Base-by-base conservation (phyloP, 2,888 invertebrate species). In the Charanyca ferruginea region DNA sequence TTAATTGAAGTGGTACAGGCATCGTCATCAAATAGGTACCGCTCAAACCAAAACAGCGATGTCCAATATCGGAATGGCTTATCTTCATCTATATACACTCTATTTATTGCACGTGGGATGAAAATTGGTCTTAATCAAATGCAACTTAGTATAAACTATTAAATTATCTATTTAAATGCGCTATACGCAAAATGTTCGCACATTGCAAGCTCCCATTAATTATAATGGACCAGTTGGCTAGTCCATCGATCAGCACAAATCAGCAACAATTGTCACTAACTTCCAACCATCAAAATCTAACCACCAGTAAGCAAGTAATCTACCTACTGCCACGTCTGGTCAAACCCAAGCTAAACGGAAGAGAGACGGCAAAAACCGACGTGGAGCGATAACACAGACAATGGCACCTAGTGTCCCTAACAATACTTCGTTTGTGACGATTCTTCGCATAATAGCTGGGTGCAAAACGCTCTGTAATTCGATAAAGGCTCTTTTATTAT, bases 351-450 rank as follows among this genome's bases (percentile, higher is more conserved):
- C 47, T 72, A 79, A 90, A 88, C 93, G 92, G 92, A 94, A 92
- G 92, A 93, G 92, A 91, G 87, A 87, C 90, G 85, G 92, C 94
- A 94, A 94, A 94, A 94, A 94, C 92, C 94, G 90, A 92, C 89
- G 93, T 84, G 83, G 87, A 80, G 88, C 92, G 95, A 95, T 94
- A 94, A 93, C 93, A 90, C 92, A 93, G 92, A 94, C 95, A 95
- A 94, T 93, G 90, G 90, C 84, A 89, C 87, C 93, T 92, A 94
- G 94, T 94, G 94, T 93, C 89, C 90, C 86, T 88, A 84, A 95
- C 95, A 95, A 95, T 94, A 93, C 87, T 94, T 95, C 95, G 94
- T 95, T 95, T 95, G 94, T 94, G 94, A 91, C 92, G 89, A 94
- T 93, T 94, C 95, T 94, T 94, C 93, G 90, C 93, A 93, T 91